Evolutionary conservation across 2,113 vertebrate genomes (phyloP).

Genomic region (Tragelaphus scriptus): DNA sequence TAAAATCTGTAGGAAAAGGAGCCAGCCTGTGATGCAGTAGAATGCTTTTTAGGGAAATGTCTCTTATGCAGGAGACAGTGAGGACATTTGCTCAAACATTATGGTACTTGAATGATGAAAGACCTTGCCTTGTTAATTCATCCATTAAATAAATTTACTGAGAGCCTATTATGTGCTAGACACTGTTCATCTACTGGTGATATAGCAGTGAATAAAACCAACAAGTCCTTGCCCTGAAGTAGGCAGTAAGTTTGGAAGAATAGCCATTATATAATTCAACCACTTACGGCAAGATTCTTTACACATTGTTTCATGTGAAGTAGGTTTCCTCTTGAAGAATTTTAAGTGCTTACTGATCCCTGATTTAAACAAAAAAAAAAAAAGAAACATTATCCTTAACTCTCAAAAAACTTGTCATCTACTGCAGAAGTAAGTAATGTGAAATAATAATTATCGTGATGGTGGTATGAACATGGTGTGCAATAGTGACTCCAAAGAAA

Average conservation of each 20-base stretch:
- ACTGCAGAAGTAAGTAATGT: not conserved
- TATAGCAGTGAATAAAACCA: not conserved
- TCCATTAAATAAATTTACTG: not conserved
- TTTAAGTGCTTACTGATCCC: not conserved
- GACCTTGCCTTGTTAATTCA: not conserved
- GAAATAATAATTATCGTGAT: not conserved
- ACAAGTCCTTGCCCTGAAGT: not conserved
- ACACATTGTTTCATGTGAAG: not conserved
- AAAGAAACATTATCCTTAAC: not conserved
- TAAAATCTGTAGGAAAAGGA: not conserved
- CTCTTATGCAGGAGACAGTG: not conserved
- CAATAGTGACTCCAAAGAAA: not conserved
- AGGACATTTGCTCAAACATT: not conserved
- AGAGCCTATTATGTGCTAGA: not conserved
- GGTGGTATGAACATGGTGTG: not conserved
- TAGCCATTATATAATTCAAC: not conserved
- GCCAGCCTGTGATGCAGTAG: not conserved
- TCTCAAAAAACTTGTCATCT: not conserved
- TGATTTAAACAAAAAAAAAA: not conserved
- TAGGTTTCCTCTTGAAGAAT: conserved; percentile 4
- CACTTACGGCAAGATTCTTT: not conserved
- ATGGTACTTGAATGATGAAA: not conserved
- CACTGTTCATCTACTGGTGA: not conserved
- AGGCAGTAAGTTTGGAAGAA: not conserved
- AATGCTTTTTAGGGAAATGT: not conserved